These are phyloP conservation scores for Tricholauxania praeusta DNA, from an alignment of 2,888 invertebrate species.

Conservation along the genomic window DNA sequence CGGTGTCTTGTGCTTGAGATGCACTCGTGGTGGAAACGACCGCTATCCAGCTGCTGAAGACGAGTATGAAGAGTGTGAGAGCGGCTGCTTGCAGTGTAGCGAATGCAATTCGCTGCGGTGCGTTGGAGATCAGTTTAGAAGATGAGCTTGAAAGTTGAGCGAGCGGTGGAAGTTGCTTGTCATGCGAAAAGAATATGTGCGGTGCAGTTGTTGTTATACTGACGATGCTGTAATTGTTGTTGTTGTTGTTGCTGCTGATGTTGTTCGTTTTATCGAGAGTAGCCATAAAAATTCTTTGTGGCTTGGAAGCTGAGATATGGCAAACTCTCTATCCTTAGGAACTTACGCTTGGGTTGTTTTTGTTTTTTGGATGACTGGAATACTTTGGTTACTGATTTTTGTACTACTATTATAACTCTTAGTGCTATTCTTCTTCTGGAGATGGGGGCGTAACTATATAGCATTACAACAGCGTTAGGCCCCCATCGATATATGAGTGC, in stretches of 20 bases:
- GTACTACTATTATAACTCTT: too few species aligned
- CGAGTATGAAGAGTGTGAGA: constrained; percentile 53
- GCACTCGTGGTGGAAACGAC: constrained; percentile 40
- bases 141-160: constrained; percentile 40
- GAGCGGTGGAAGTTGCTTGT: constrained; percentile 29
- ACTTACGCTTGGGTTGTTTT: too few species aligned
- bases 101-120: constrained; percentile 18
- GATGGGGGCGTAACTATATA: too few species aligned
- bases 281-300: too few species aligned
- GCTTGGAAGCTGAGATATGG: too few species aligned
- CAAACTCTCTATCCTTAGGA: too few species aligned
- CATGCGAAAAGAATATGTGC: neutral
- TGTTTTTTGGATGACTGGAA: too few species aligned
- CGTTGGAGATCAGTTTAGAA: constrained; percentile 55
- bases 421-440: too few species aligned
- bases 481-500: too few species aligned
- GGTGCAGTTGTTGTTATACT: constrained; percentile 28
- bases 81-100: constrained; percentile 46
- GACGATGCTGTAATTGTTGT: constrained; percentile 24
- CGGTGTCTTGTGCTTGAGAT: neutral
- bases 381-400: too few species aligned
- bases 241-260: constrained; percentile 38
- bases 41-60: constrained; percentile 56
- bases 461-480: too few species aligned
- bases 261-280: neutral